Conservation (phyloP, 2,888 invertebrate species). For the Campoplex capitator region DNA sequence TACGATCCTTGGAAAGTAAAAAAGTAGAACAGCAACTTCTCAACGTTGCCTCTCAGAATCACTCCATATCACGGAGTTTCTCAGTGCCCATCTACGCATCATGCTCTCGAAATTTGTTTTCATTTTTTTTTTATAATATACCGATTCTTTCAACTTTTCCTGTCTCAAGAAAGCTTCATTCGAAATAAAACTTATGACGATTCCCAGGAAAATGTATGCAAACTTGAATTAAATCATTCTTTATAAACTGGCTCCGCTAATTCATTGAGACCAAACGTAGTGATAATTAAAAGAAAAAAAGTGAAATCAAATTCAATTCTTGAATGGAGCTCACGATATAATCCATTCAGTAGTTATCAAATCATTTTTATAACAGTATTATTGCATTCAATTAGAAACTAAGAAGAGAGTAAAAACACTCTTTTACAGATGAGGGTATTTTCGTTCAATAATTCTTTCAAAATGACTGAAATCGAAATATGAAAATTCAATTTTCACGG, state of each 20-base stretch:
- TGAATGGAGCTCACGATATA: not conserved
- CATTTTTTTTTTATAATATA: not conserved
- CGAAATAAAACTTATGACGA: not conserved
- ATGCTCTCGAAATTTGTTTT: conserved; percentile 10
- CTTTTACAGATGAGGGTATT: not conserved
- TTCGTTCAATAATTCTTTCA: not conserved
- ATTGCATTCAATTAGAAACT: no score
- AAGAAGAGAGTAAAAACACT: no score
- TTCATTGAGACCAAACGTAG: no score
- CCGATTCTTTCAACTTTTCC: not conserved
- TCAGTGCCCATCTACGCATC: conserved; percentile 19
- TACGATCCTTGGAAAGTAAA: conserved; percentile 71
- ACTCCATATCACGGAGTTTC: conserved; percentile 38
- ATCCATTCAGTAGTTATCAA: not conserved
- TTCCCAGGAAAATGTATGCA: not conserved
- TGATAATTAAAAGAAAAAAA: no score
- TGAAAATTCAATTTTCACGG: not conserved
- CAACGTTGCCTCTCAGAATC: conserved; percentile 39
- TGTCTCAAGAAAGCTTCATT: not conserved
- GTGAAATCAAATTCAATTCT: not conserved
- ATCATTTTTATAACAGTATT: no score
- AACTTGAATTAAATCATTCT: no score
- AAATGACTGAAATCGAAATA: not conserved
- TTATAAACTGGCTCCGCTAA: no score
- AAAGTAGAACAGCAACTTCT: conserved; percentile 67